These are phyloP conservation scores for Elymnias hypermnestra DNA, from an alignment of 1,140 invertebrate species.

Conservation along the genomic window DNA sequence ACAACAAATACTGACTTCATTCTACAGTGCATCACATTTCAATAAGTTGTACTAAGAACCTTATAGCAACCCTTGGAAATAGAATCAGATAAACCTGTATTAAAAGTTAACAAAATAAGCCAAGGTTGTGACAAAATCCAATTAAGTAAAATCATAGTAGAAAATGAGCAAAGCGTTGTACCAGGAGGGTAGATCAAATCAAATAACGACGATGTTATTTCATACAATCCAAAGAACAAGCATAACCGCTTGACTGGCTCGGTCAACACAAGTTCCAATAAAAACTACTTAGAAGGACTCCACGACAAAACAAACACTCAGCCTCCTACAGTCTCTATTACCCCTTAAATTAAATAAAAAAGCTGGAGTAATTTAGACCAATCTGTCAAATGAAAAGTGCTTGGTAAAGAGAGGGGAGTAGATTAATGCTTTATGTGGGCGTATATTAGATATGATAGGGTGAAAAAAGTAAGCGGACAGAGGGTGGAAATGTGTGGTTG, in stretches of 20 bases:
- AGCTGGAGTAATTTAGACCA: conserved; percentile 62
- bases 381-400: conserved; percentile 73
- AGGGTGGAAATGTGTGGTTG: conserved; percentile 18
- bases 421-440: conserved; percentile 54
- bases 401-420: conserved; percentile 63
- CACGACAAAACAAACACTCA: conserved; percentile 52
- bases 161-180: neutral
- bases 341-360: conserved; percentile 69
- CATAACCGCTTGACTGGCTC: conserved; percentile 3
- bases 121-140: too few species aligned
- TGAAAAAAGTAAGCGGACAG: conserved; percentile 17
- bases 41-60: too few species aligned
- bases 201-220: conserved; percentile 13
- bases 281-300: conserved; percentile 49
- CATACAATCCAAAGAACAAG: conserved; percentile 8
- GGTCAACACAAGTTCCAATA: conserved; percentile 58
- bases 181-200: conserved; percentile 8
- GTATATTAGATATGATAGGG: conserved; percentile 43
- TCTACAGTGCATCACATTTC: too few species aligned
- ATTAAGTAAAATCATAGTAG: neutral
- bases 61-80: too few species aligned
- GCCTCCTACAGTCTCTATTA: conserved; percentile 47
- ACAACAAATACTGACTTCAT: too few species aligned
- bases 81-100: too few species aligned
- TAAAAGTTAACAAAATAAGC: too few species aligned